phyloP scores from a whole-genome alignment of 2,888 invertebrate genomes.

The Eupithecia centaureata region DNA sequence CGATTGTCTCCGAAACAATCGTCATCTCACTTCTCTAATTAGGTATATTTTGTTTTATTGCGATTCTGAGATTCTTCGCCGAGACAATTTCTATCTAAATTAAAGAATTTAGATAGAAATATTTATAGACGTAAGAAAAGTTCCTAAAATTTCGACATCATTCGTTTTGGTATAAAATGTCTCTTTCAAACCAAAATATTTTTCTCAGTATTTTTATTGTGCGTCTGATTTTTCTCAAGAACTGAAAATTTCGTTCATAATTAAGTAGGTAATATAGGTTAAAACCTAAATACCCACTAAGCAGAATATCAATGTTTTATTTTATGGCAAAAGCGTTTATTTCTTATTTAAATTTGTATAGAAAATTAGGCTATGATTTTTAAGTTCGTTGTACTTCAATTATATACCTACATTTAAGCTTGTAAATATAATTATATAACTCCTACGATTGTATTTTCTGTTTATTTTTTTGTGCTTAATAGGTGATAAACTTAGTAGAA shows the following conservation, averaged over 20 bases:
- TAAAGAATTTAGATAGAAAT: background rate
- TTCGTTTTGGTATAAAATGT: background rate
- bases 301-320: background rate
- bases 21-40: too few species aligned
- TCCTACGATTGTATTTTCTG: background rate
- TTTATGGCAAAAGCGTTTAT: background rate
- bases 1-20: too few species aligned
- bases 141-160: background rate
- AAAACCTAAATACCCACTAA: background rate
- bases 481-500: conserved; percentile 10
- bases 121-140: background rate
- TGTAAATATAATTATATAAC: conserved; percentile 37
- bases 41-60: background rate
- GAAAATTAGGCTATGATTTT: conserved; percentile 44
- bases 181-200: background rate
- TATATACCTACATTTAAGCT: conserved; percentile 29
- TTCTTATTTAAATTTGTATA: conserved; percentile 18
- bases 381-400: conserved; percentile 62
- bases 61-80: background rate
- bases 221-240: background rate
- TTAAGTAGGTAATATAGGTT: background rate
- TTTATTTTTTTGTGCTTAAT: background rate
- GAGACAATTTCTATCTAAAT: background rate
- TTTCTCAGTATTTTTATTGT: background rate
- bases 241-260: background rate